Percentiles rank a stretch among this genome's conserved stretches.
Evolutionary conservation across 2,888 invertebrate genomes (phyloP).

Genomic region (Leucozona laternaria): DNA sequence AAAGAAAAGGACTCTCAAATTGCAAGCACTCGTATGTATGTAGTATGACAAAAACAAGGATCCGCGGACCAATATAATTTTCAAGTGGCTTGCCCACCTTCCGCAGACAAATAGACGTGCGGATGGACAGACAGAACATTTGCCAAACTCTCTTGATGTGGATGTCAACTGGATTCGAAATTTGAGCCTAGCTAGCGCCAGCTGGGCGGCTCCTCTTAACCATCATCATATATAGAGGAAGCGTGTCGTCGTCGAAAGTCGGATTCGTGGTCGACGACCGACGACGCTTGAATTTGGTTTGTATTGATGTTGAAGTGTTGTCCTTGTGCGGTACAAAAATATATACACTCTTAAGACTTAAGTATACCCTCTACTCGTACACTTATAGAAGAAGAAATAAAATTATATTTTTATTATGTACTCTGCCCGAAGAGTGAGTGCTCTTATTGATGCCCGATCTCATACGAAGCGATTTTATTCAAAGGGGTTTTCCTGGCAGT

Average conservation of each 20-base stretch:
- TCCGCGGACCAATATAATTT: constrained; percentile 45
- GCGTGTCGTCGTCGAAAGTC: neutral
- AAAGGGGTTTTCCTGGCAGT: constrained; percentile 58
- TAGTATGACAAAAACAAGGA: constrained; percentile 42
- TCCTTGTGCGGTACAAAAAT: constrained; percentile 56
- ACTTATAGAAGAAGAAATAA: constrained; percentile 46
- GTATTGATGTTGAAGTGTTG: constrained; percentile 47
- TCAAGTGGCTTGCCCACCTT: constrained; percentile 72
- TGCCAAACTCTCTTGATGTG: constrained; percentile 50
- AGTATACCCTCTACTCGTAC: too few species aligned
- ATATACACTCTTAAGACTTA: constrained; percentile 39
- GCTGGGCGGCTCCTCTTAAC: constrained; percentile 49
- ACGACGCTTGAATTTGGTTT: constrained; percentile 30
- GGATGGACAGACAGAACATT: constrained; percentile 28
- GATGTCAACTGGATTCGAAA: constrained; percentile 29
- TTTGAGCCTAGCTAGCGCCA: constrained; percentile 61
- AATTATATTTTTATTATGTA: constrained; percentile 64
- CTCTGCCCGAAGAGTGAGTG: constrained; percentile 51
- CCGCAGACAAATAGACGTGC: constrained; percentile 39
- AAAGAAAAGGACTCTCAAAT: constrained; percentile 46
- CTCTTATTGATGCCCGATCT: constrained; percentile 21
- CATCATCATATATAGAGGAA: neutral
- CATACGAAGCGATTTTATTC: constrained; percentile 29
- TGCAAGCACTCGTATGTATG: constrained; percentile 14
- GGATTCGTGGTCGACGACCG: constrained; percentile 28